Evolutionary conservation across 2,797 vertebrate species (phyloP).

Genomic region (Sebastes matsubarae): DNA sequence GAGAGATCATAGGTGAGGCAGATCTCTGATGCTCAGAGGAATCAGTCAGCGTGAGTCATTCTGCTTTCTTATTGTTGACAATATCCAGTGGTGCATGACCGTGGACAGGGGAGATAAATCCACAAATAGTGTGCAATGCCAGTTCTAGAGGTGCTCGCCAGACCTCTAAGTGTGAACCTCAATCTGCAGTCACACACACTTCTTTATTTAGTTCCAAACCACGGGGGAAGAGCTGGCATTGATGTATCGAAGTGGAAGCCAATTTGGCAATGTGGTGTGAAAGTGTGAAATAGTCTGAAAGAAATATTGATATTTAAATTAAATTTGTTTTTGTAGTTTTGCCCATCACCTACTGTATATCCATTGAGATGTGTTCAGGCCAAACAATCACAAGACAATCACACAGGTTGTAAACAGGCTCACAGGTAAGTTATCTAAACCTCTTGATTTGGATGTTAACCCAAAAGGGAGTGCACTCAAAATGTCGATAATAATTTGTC

Average conservation of each 20-base stretch:
- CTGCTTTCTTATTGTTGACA: slow-evolving; percentile 24
- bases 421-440: no score
- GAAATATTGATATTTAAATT: background rate
- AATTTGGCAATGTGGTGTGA: background rate
- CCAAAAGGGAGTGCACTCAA: background rate
- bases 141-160: background rate
- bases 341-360: background rate
- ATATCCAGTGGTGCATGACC: slow-evolving; percentile 23
- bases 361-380: background rate
- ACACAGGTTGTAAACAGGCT: background rate
- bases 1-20: slow-evolving; percentile 13
- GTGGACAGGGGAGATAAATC: slow-evolving; percentile 25
- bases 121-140: background rate
- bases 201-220: background rate
- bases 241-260: background rate
- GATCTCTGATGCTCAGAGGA: slow-evolving; percentile 17
- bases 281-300: background rate
- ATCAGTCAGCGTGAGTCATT: slow-evolving; percentile 26
- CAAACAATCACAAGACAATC: background rate
- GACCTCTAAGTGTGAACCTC: slow-evolving; percentile 13
- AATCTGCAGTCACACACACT: background rate
- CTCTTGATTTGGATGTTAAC: background rate
- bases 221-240: background rate
- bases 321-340: background rate
- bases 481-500: background rate